Evolutionary conservation across 2,797 vertebrate genomes (phyloP).

Genomic region (Cryptoblepharus egeriae): DNA sequence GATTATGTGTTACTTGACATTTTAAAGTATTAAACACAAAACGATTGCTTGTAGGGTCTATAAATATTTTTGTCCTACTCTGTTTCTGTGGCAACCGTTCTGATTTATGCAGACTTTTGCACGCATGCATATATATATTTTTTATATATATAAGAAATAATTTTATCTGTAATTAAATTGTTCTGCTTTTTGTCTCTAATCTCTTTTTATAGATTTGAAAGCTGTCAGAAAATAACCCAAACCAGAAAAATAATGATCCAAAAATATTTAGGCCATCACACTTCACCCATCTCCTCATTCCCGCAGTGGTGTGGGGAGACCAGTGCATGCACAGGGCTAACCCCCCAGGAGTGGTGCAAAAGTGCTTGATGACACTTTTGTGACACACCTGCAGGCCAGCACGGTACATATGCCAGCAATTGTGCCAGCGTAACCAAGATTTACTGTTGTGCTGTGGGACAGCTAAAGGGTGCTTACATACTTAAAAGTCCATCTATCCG

Average conservation of each 20-base stretch:
- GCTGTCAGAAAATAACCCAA: constrained; percentile 14
- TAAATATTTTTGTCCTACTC: constrained; percentile 74
- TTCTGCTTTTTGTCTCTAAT: constrained; percentile 50
- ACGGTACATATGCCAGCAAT: too few relatives aligned
- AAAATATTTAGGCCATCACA: too few relatives aligned
- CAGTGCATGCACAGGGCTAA: too few relatives aligned
- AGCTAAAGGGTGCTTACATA: not conserved
- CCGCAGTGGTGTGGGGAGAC: too few relatives aligned
- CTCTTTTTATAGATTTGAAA: constrained; percentile 55
- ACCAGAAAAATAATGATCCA: constrained; percentile 35
- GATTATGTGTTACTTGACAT: constrained; percentile 68
- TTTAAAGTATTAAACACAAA: constrained; percentile 69
- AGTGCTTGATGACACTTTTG: too few relatives aligned
- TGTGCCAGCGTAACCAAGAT: too few relatives aligned
- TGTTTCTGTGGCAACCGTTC: constrained; percentile 68
- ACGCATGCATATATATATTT: too few relatives aligned
- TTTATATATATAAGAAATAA: constrained; percentile 37
- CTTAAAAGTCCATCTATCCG: too few relatives aligned
- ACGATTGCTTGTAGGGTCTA: constrained; percentile 69
- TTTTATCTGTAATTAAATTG: constrained; percentile 56
- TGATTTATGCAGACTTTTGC: constrained; percentile 74
- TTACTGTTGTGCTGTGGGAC: too few relatives aligned
- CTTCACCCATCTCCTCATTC: too few relatives aligned
- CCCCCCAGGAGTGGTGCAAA: too few relatives aligned
- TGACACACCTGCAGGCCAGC: too few relatives aligned